Evolutionary conservation across 2,113 vertebrate species (phyloP).

Genomic region (Polyodon spathula): DNA sequence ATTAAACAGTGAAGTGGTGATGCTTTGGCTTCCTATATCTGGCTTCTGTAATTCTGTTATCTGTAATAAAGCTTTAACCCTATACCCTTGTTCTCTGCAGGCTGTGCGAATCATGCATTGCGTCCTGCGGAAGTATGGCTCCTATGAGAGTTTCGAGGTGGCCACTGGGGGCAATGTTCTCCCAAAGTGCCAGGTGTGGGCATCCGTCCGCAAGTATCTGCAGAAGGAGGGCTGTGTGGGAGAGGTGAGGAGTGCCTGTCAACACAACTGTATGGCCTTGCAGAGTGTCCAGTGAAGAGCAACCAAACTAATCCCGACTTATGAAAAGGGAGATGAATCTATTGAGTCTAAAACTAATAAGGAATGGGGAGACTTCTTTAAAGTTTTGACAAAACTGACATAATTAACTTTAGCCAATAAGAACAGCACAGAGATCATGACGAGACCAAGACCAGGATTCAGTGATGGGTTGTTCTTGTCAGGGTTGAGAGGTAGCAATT

Average conservation of each 20-base stretch:
- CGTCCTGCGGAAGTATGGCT: slow-evolving; percentile 80
- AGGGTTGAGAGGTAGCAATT: too few relatives aligned
- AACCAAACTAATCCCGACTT: too few relatives aligned
- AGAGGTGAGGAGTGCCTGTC: slow-evolving; percentile 67
- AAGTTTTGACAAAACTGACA: too few relatives aligned
- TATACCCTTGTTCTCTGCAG: slow-evolving; percentile 38
- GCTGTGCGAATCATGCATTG: slow-evolving; percentile 81
- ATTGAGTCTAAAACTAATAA: too few relatives aligned
- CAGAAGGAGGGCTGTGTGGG: slow-evolving; percentile 91
- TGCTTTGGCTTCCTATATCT: background rate
- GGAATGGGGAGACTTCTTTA: too few relatives aligned
- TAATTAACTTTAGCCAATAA: too few relatives aligned
- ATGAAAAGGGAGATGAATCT: too few relatives aligned
- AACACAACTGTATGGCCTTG: background rate
- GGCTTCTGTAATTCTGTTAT: background rate
- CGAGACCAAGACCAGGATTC: too few relatives aligned
- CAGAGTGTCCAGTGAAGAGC: too few relatives aligned
- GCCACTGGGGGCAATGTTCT: slow-evolving; percentile 76
- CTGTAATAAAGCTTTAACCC: background rate
- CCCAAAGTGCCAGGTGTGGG: slow-evolving; percentile 89
- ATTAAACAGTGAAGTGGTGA: too few relatives aligned
- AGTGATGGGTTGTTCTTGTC: too few relatives aligned
- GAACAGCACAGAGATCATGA: too few relatives aligned
- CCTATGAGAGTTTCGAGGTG: slow-evolving; percentile 85
- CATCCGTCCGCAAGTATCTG: slow-evolving; percentile 81